Evolutionary conservation across 2,888 invertebrate species (phyloP).

Genomic region (Neelides folsomi): DNA sequence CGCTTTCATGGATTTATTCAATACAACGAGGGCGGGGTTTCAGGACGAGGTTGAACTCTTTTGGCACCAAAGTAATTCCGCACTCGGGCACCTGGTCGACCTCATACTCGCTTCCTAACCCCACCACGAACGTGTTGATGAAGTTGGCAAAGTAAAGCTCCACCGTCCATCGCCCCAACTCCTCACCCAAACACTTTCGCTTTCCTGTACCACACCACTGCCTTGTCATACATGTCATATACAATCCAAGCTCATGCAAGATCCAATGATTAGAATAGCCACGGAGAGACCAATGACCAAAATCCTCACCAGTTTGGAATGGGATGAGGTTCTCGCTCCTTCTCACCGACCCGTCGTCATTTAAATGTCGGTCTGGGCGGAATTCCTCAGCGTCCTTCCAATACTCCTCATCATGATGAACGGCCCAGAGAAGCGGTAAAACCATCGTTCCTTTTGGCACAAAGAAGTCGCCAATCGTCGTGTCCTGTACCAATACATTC

Average conservation of each 20-base stretch:
- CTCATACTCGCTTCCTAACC: conserved; percentile 37
- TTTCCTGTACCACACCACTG: conserved; percentile 50
- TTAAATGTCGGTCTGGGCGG: conserved; percentile 67
- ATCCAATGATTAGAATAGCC: no score
- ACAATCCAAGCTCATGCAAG: no score
- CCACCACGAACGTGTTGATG: conserved; percentile 46
- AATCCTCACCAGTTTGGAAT: conserved; percentile 58
- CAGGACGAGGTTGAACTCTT: conserved; percentile 43
- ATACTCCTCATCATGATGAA: conserved; percentile 76
- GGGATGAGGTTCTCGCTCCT: conserved; percentile 36
- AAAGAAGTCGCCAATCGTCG: conserved; percentile 62
- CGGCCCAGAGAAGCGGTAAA: conserved; percentile 70
- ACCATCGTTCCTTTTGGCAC: conserved; percentile 75
- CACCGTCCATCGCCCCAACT: conserved; percentile 59
- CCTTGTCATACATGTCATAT: no score
- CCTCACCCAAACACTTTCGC: conserved; percentile 73
- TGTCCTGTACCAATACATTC: conserved; percentile 58
- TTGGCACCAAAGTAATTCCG: conserved; percentile 61
- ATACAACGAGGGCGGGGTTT: conserved; percentile 12
- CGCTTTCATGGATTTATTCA: no score
- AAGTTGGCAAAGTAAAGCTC: conserved; percentile 52
- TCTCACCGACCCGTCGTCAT: conserved; percentile 42
- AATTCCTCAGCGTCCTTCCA: conserved; percentile 79
- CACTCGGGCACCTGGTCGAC: conserved; percentile 54
- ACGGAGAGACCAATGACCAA: no score